Conservation (phyloP, 2,797 vertebrate genomes). For the Sebastes alutus region DNA sequence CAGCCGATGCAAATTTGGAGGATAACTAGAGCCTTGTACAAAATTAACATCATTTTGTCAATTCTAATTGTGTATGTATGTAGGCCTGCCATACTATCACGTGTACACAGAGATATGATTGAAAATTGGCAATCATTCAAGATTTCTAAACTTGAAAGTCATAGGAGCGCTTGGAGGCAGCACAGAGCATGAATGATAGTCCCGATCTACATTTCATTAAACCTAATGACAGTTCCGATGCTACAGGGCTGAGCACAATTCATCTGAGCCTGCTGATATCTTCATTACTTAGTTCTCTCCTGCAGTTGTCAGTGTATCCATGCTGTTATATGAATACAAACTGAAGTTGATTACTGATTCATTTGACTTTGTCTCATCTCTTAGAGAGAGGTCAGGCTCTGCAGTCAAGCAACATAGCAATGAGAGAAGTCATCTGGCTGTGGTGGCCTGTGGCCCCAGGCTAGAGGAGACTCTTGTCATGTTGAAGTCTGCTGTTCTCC, state of each 20-base stretch:
- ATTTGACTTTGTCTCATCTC: slow-evolving; percentile 28
- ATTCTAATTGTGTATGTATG: background rate
- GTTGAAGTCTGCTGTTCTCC: slow-evolving; percentile 93
- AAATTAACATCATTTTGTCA: background rate
- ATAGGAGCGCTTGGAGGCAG: slow-evolving; percentile 1
- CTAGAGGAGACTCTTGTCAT: slow-evolving; percentile 94
- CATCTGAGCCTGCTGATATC: slow-evolving; percentile 22
- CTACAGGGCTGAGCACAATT: slow-evolving; percentile 28
- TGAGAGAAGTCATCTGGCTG: slow-evolving; percentile 90
- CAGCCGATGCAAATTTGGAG: background rate
- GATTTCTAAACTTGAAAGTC: slow-evolving; percentile 11
- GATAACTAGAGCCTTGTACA: background rate
- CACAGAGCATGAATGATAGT: background rate
- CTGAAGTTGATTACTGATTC: background rate
- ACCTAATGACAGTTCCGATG: slow-evolving; percentile 7
- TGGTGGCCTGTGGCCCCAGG: slow-evolving; percentile 95
- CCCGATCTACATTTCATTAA: slow-evolving; percentile 14
- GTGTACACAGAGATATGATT: background rate
- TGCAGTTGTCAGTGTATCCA: background rate
- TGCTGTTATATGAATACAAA: background rate
- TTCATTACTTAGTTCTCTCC: background rate
- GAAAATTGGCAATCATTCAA: background rate
- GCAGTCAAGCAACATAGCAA: slow-evolving; percentile 15
- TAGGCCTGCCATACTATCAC: background rate
- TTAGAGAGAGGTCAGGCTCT: slow-evolving; percentile 46